Base-by-base conservation (phyloP, 2,113 vertebrate species). In the Mola mola region DNA sequence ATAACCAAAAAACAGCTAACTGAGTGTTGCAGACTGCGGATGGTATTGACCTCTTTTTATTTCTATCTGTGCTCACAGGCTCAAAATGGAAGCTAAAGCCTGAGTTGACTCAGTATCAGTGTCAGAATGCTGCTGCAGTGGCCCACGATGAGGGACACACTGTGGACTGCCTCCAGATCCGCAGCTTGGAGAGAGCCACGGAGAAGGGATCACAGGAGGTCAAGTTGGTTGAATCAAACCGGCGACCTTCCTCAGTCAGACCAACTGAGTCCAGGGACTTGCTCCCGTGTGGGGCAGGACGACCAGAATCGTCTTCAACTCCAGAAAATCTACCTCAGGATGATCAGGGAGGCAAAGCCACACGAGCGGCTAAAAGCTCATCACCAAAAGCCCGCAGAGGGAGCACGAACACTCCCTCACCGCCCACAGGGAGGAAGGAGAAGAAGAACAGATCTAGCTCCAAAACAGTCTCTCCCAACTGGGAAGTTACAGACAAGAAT, bases 101-200 rank as follows among this genome's bases (percentile, higher is more conserved):
- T 0, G 91, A 88, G 37, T 83, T 58, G 4, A 83, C 80, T 64
- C 91, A 92, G 73, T 94, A 93, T 46, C 91, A 91, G 77, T 92
- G 87, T 85, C 88, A 82, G 50, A 88, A 83, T 6, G 79, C 82
- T 1, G 33, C 80, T 4, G 43, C 71, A 6, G 40, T 85, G 51
- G 57, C 81, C 29, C 87, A 90, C 1, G 92, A 93, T 4, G 90
- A 91, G 29, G 65, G 72, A 3, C 88, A 90, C 72, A 79, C 59
- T 0, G 61, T 78, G 57, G 90, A 92, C 75, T 93, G 91, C 80
- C 90, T 91, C 67, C 92, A 94, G 64, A 91, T 93, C 58, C 82
- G 82, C 57, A 86, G 79, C 4, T 79, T 85, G 55, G 91, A 91
- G 4, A 78, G 70, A 29, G 78, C 55, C 13, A 3, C 69, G 0